These are phyloP conservation scores for Serrognathus titanus DNA, from an alignment of 2,888 invertebrate species.

Conservation along the genomic window DNA sequence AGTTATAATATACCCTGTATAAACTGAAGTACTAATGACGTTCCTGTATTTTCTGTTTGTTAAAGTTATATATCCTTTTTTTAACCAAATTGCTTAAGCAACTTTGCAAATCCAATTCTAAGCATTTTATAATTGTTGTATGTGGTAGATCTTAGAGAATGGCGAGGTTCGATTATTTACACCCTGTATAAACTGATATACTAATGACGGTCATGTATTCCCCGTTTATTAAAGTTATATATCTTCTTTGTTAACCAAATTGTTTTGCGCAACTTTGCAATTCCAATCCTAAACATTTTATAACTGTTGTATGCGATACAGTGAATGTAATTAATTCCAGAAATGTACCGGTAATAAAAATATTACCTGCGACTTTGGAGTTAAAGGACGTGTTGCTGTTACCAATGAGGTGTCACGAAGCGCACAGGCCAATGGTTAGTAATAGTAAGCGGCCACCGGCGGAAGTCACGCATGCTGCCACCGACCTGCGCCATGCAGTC, in stretches of 20 bases:
- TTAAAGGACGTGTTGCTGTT: conserved; percentile 24
- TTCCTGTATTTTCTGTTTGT: too few species aligned
- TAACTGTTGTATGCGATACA: background rate
- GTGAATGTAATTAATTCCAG: background rate
- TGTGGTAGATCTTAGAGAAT: too few species aligned
- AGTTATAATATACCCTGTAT: background rate
- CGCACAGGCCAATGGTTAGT: conserved; percentile 17
- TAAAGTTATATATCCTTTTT: too few species aligned
- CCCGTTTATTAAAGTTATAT: too few species aligned
- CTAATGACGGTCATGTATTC: too few species aligned
- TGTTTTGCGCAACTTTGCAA: background rate
- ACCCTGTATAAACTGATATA: background rate
- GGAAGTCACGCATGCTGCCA: conserved; percentile 35
- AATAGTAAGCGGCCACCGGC: conserved; percentile 19
- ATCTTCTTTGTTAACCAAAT: too few species aligned
- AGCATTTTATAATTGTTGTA: too few species aligned
- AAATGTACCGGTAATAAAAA: background rate
- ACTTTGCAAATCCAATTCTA: too few species aligned
- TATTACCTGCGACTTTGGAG: conserved; percentile 6
- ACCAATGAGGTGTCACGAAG: conserved; percentile 25
- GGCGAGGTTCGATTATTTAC: background rate
- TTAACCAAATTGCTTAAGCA: too few species aligned
- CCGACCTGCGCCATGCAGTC: conserved; percentile 30
- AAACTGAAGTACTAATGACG: background rate
- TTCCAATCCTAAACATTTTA: background rate